phyloP scores from a whole-genome alignment of 2,888 invertebrate species.

The Bellardia pandia region DNA sequence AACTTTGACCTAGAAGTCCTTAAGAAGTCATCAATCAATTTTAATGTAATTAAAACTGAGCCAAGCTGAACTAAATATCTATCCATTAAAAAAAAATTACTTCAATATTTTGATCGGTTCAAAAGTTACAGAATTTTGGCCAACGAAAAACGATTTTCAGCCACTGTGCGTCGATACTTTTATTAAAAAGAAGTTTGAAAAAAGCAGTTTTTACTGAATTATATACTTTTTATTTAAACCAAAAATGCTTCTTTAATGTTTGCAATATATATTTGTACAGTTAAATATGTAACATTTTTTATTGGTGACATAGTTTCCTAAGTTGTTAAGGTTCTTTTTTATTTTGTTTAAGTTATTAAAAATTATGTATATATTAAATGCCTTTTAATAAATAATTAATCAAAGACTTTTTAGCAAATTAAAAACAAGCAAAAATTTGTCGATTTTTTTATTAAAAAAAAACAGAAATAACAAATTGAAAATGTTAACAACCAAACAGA shows the following conservation, averaged over 20 bases:
- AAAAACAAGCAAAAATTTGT: slow-evolving; percentile 5
- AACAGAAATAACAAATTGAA: background rate
- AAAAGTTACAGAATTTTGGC: no score
- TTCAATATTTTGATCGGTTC: no score
- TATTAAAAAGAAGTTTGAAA: no score
- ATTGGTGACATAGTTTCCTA: background rate
- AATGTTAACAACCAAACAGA: background rate
- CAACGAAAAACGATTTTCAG: no score
- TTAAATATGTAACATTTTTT: background rate
- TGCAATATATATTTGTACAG: no score
- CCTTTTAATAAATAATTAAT: slow-evolving; percentile 20
- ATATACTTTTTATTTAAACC: background rate
- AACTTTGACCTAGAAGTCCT: no score
- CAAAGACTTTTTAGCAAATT: slow-evolving; percentile 12
- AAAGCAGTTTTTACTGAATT: no score
- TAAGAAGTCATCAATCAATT: no score
- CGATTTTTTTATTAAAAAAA: background rate
- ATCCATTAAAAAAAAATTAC: no score
- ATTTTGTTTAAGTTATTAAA: background rate
- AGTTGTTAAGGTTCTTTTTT: slow-evolving; percentile 2
- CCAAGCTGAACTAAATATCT: no score
- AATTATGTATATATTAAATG: background rate
- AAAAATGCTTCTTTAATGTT: no score
- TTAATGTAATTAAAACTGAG: no score
- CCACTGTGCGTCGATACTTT: background rate